Conservation (phyloP, 2,797 vertebrate genomes). For the Cynopterus sphinx region DNA sequence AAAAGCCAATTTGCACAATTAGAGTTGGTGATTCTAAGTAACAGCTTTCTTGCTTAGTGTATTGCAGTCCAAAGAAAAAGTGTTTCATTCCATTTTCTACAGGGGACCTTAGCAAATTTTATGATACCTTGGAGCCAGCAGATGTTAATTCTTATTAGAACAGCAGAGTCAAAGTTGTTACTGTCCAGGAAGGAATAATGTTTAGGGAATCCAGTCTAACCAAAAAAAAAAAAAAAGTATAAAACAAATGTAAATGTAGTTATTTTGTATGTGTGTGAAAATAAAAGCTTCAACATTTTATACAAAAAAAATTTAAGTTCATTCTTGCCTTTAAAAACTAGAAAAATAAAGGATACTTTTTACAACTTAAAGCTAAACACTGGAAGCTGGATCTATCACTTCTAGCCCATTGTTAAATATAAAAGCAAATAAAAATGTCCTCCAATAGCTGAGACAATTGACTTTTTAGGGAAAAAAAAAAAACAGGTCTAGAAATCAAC, state of each 20-base stretch:
- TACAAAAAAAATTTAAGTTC: not conserved
- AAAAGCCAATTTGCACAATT: not conserved
- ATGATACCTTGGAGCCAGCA: not conserved
- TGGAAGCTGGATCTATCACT: not conserved
- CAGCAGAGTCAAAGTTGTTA: not conserved
- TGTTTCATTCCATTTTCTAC: constrained; percentile 35
- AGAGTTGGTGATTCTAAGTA: constrained; percentile 11
- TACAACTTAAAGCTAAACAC: not conserved
- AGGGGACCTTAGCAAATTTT: constrained; percentile 16
- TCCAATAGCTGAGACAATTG: not conserved
- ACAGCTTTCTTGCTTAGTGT: not conserved
- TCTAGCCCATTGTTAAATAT: not conserved
- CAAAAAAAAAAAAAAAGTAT: not conserved
- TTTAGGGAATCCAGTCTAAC: constrained; percentile 1
- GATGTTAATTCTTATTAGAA: constrained; percentile 24
- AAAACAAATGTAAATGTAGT: not conserved
- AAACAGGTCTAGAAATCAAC: not conserved
- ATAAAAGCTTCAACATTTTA: not conserved
- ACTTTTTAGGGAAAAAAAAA: not conserved
- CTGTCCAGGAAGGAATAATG: not conserved
- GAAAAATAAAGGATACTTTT: not conserved
- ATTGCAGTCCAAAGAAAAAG: constrained; percentile 21
- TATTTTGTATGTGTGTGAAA: not conserved
- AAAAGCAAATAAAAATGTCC: not conserved
- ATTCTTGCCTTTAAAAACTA: not conserved